Percentiles rank a stretch among this genome's conserved stretches.
phyloP scores from a whole-genome alignment of 2,113 vertebrate genomes.

The Piprites chloris region DNA sequence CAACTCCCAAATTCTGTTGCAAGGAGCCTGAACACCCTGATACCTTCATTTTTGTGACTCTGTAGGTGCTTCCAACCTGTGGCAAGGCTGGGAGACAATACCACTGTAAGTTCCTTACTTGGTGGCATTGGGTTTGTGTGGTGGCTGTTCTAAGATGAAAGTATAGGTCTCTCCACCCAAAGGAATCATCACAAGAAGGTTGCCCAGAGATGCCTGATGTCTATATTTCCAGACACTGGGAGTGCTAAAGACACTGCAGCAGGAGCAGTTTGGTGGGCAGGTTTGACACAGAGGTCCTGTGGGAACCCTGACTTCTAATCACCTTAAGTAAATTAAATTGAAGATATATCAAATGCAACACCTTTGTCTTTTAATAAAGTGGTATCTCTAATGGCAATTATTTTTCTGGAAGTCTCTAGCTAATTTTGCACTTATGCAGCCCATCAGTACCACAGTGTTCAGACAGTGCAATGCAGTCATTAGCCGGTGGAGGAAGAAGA shows the following conservation, averaged over 20 bases:
- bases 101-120: background rate
- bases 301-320: background rate
- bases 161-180: background rate
- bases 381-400: background rate
- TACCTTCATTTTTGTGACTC: background rate
- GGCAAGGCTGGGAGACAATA: background rate
- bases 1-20: background rate
- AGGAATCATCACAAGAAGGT: rapidly evolving
- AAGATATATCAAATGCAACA: background rate
- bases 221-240: background rate
- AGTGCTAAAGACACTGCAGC: background rate
- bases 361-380: background rate
- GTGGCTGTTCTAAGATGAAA: background rate
- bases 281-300: background rate
- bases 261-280: background rate
- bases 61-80: rapidly evolving
- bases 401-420: background rate
- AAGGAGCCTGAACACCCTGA: background rate
- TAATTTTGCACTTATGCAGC: background rate
- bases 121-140: no score
- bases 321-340: background rate
- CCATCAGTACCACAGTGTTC: background rate
- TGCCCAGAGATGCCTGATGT: background rate
- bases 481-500: background rate
- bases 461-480: background rate